A percentile compares a stretch with the other conserved stretches of the same genome.
These are phyloP conservation scores for Athalia cordata DNA, from an alignment of 2,888 invertebrate genomes.

Conservation along the genomic window DNA sequence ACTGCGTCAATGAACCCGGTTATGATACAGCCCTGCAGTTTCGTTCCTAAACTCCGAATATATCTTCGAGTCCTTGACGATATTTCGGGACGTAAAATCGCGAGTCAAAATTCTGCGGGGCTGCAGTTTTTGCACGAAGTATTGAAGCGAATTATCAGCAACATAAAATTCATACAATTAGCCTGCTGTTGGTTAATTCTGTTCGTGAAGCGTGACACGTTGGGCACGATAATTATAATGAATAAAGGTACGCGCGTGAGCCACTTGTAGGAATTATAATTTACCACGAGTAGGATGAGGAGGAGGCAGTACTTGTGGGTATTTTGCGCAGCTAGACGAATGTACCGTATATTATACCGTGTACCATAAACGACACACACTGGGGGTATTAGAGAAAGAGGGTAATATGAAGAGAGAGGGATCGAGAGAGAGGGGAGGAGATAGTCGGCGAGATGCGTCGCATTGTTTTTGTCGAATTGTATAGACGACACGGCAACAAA, in stretches of 20 bases:
- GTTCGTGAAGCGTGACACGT: constrained; percentile 31
- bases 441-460: constrained; percentile 22
- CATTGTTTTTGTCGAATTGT: constrained; percentile 12
- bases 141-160: no score
- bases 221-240: constrained; percentile 31
- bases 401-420: no score
- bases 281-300: not conserved
- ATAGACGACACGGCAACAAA: constrained; percentile 7
- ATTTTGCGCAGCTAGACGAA: not conserved
- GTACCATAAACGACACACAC: no score
- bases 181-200: not conserved
- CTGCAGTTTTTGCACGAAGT: not conserved
- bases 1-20: not conserved
- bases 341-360: not conserved
- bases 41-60: not conserved
- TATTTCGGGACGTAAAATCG: not conserved
- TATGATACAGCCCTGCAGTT: not conserved
- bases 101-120: not conserved
- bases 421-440: not conserved
- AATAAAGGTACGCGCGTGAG: constrained; percentile 29
- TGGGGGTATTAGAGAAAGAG: no score
- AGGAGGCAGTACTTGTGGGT: not conserved
- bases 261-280: constrained; percentile 37
- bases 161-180: no score
- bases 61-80: not conserved